These are phyloP conservation scores for Aplysina aerophoba DNA, from an alignment of 37 sponge, comb jelly and placozoan species.

Conservation along the genomic window DNA sequence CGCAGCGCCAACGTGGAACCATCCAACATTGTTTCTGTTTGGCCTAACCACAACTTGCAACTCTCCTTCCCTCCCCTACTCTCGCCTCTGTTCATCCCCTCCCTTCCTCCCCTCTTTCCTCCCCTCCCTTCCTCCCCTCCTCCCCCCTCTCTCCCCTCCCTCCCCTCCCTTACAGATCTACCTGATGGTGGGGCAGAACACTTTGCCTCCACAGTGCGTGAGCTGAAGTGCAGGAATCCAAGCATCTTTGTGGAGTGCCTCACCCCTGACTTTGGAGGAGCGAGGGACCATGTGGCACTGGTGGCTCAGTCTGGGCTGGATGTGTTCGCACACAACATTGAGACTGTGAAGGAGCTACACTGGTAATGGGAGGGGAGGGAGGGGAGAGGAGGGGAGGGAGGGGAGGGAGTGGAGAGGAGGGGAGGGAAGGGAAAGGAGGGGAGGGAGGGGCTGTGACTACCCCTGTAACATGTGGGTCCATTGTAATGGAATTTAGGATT, in stretches of 20 bases:
- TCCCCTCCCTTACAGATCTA: conserved; percentile 60
- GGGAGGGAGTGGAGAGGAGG: too few species aligned
- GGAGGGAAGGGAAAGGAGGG: neutral
- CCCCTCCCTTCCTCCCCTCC: neutral
- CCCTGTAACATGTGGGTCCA: too few species aligned
- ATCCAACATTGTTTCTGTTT: too few species aligned
- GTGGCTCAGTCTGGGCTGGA: conserved; percentile 91
- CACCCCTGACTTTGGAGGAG: conserved; percentile 95
- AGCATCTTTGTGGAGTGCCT: conserved; percentile 89
- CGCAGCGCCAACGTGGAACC: neutral
- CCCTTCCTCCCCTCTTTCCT: neutral
- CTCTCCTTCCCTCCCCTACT: too few species aligned
- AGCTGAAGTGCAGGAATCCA: conserved; percentile 83
- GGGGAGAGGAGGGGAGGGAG: too few species aligned
- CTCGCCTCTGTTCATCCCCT: too few species aligned
- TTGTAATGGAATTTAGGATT: too few species aligned
- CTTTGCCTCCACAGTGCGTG: conserved; percentile 90
- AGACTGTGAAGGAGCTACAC: conserved; percentile 93
- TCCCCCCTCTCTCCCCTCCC: neutral
- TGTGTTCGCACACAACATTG: conserved; percentile 98
- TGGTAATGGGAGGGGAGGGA: conserved; percentile 51
- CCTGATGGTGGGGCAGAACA: conserved; percentile 92
- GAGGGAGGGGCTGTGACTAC: too few species aligned
- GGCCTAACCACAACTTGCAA: too few species aligned
- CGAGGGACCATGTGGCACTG: conserved; percentile 59